Conservation (phyloP, 2,797 vertebrate species). For the Amblyraja radiata region DNA sequence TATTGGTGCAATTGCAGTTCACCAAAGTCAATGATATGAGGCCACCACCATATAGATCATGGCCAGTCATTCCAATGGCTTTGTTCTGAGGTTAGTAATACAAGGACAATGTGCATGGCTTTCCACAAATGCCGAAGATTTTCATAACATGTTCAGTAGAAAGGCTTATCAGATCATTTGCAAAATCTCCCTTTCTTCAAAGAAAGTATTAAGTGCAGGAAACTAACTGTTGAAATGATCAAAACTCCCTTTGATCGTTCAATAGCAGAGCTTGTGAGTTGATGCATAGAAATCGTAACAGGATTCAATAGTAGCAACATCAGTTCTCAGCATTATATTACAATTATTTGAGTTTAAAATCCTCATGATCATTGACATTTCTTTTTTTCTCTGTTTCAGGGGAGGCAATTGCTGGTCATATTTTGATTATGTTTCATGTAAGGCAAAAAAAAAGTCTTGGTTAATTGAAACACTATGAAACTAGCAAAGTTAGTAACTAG, state of each 20-base stretch:
- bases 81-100: not conserved
- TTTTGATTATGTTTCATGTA: not conserved
- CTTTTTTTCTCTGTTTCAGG: not conserved
- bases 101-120: not conserved
- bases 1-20: not conserved
- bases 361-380: not conserved
- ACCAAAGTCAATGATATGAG: not conserved
- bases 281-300: not conserved
- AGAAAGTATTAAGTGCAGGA: not conserved
- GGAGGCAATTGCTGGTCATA: not conserved
- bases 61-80: not conserved
- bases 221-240: not conserved
- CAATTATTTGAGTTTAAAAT: not conserved
- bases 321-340: not conserved
- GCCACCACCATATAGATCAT: not conserved
- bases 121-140: not conserved
- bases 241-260: not conserved
- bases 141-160: not conserved
- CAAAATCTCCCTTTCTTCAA: not conserved
- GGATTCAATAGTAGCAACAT: not conserved
- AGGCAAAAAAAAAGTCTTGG: not conserved
- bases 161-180: not conserved
- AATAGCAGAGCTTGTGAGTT: not conserved
- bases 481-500: not conserved
- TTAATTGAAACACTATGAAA: not conserved